Evolutionary conservation across 2,888 invertebrate genomes (phyloP), one percentile per base, ranked within the genome.

Genomic region (Drosophila borborema): DNA sequence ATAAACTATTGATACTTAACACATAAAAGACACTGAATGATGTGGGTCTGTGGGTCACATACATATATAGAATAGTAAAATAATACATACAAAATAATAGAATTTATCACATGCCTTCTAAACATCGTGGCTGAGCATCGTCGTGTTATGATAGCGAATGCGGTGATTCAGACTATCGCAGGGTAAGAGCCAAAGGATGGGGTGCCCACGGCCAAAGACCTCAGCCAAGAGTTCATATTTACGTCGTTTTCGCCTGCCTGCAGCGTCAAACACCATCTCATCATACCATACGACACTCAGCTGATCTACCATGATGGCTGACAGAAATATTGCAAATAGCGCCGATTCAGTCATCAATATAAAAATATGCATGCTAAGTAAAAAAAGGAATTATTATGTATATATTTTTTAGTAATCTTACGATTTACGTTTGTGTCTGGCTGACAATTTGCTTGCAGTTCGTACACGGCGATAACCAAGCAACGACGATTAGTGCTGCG

Each of bases 401-500:
- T n/a, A 41, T 3, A 12, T 16, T 23, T n/a, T 31, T 8, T 9
- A 23, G 7, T 7, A 14, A 20, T 0, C 34, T 6, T 38, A 16
- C 2, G 9, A 94, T 95, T 94, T 93, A 97, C 53, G 95, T 94
- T 92, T 97, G 96, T 88, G 96, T 95, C 81, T 95, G 94, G 83
- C 95, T 92, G 81, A 95, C 93, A 81, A 95, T 95, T 67, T 94
- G 94, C 81, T 94, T 94, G 91, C 96, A 96, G 54, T 95, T 94
- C 36, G 94, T 94, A 89, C 96, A 96, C 36, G 96, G 95, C 69
- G 94, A 94, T 14, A 96, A 91, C 96, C 97, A 97, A 1, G 96
- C 96, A 56, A 95, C 93, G 40, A 96, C 94, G 45, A 97, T 95
- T 87, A 97, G 93, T n/a, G 93, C 93, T 46, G 96, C 94, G 10